Evolutionary conservation across 2,797 vertebrate species (phyloP).

Genomic region (Sebastes reedi): DNA sequence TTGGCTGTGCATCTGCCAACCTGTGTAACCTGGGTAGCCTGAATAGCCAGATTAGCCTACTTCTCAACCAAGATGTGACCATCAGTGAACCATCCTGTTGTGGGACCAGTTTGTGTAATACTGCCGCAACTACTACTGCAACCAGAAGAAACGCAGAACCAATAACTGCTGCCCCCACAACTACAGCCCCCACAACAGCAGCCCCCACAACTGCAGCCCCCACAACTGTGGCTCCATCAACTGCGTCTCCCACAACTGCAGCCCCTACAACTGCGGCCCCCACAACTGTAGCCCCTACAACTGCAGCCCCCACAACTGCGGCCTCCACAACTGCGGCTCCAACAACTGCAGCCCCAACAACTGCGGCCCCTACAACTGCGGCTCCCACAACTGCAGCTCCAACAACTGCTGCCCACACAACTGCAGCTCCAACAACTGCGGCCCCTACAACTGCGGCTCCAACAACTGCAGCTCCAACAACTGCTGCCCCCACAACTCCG

Average conservation of each 20-base stretch:
- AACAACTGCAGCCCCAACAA: accelerated
- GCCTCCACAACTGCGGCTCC: accelerated
- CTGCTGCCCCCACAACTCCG: accelerated
- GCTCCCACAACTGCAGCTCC: accelerated
- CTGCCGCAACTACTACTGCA: accelerated
- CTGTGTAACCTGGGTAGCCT: not conserved
- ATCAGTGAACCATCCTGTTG: not conserved
- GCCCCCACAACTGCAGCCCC: accelerated
- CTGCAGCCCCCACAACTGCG: accelerated
- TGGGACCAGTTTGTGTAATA: not conserved
- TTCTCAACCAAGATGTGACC: not conserved
- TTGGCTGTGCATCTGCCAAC: constrained; percentile 9
- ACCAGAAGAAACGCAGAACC: no score
- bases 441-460: accelerated
- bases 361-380: accelerated
- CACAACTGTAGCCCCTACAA: accelerated
- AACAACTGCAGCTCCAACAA: accelerated
- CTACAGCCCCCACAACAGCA: accelerated
- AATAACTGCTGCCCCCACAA: accelerated
- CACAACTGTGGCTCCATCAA: accelerated
- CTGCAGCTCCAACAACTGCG: accelerated
- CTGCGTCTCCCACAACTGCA: accelerated
- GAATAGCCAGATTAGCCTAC: no score
- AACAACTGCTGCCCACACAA: no score
- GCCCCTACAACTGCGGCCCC: accelerated